These are phyloP conservation scores for Drosophila neoperkinsi DNA, from an alignment of 2,888 invertebrate species.

Conservation along the genomic window DNA sequence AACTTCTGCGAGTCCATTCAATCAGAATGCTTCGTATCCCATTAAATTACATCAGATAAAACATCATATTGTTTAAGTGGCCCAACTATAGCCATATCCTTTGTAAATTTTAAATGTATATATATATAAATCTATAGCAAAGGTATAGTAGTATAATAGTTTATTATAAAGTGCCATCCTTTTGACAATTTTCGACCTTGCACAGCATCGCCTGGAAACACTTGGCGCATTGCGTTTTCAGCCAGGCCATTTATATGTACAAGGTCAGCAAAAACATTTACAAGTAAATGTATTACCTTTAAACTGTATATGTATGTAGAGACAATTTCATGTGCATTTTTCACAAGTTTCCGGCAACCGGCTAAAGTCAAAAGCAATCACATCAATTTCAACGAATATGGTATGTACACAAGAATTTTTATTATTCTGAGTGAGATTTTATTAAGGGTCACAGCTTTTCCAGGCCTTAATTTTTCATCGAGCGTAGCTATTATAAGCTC, in stretches of 20 bases:
- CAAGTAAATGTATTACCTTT: not conserved
- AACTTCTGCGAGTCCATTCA: conserved; percentile 22
- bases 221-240: conserved; percentile 15
- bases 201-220: conserved; percentile 21
- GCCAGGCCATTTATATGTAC: not conserved
- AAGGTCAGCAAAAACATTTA: not conserved
- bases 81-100: not conserved
- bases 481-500: too few relatives aligned
- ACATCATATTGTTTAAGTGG: not conserved
- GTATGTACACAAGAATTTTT: not conserved
- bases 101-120: not conserved
- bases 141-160: not conserved
- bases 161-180: conserved; percentile 1
- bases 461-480: too few relatives aligned
- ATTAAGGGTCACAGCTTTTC: not conserved
- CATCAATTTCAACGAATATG: not conserved
- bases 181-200: conserved; percentile 34
- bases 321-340: not conserved
- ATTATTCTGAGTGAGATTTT: too few relatives aligned
- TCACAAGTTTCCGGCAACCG: conserved; percentile 7
- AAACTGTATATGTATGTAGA: not conserved
- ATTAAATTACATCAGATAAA: not conserved
- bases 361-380: not conserved
- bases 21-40: not conserved
- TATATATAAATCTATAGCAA: not conserved